A percentile compares a stretch with the other conserved stretches of the same genome.
Conservation (phyloP, 2,797 vertebrate species). For the Helarctos malayanus region DNA sequence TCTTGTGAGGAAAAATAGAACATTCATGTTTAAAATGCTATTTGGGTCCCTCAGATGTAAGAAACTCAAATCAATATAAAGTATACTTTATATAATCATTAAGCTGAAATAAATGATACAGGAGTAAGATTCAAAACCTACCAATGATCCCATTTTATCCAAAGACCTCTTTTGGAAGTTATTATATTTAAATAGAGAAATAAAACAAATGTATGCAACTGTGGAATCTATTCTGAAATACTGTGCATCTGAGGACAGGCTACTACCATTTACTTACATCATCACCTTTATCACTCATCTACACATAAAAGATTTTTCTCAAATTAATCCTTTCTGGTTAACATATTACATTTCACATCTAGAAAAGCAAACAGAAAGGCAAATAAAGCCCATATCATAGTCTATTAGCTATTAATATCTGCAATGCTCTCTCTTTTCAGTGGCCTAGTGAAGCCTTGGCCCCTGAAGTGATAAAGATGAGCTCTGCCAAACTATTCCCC, state of each 20-base stretch:
- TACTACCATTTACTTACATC: conserved; percentile 60
- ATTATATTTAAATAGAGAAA: conserved; percentile 27
- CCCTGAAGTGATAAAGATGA: conserved; percentile 72
- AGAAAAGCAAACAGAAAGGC: conserved; percentile 81
- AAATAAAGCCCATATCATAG: conserved; percentile 60
- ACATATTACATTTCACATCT: conserved; percentile 67
- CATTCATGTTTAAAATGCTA: conserved; percentile 59
- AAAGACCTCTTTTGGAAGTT: conserved; percentile 66
- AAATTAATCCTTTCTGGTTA: conserved; percentile 82
- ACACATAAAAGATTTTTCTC: conserved; percentile 62
- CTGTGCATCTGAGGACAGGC: not conserved
- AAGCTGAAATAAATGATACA: conserved; percentile 55
- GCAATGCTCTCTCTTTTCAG: conserved; percentile 41
- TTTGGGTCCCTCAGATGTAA: not conserved
- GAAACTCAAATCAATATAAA: conserved; percentile 59
- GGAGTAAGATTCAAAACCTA: conserved; percentile 58
- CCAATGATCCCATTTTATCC: conserved; percentile 6
- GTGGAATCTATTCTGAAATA: not conserved
- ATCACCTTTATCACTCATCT: conserved; percentile 62
- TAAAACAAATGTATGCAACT: conserved; percentile 39
- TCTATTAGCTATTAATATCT: conserved; percentile 72
- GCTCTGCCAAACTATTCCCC: conserved; percentile 64
- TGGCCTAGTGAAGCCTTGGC: conserved; percentile 63
- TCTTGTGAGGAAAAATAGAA: conserved; percentile 44
- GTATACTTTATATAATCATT: conserved; percentile 27